Evolutionary conservation across 2,113 vertebrate genomes (phyloP), one percentile per base, ranked within the genome.

Genomic region (Phocoena phocoena): DNA sequence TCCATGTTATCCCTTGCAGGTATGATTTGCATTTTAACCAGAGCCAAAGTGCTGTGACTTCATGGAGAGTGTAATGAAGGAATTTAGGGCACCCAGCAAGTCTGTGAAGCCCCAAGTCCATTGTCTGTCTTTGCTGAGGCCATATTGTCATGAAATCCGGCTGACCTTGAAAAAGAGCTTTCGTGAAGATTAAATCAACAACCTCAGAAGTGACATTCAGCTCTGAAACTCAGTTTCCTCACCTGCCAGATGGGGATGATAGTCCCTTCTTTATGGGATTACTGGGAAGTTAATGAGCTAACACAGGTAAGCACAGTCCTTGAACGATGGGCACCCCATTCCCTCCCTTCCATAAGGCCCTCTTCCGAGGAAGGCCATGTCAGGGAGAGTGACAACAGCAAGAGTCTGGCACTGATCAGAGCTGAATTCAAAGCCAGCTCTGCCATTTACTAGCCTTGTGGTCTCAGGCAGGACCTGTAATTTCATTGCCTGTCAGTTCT

Each of bases 1-100:
- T 93, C 88, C 93, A 26, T 83, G 79, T 88, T 58, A 67, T 76
- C 85, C 96, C 85, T 97, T 92, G 93, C 96, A 96, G 96, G 81
- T 97, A 67, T 36, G 3, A 94, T 93, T 93, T 97, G 77, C 77
- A 93, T 96, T 91, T 95, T 90, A 94, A 90, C 70, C 85, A 71
- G 90, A 84, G 70, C 90, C 76, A 88, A 87, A 93, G 76, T 11
- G 36, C 87, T 38, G 60, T 20, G 76, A 47, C 90, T 88, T 76
- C 25, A 33, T 14, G 33, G 38, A 94, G 60, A 67, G 28, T 23
- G 14, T 82, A 71, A 94, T 77, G 81, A 90, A 81, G 80, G 94
- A 65, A 88, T 88, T 89, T n/a, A 47, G 77, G 80, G 76, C 70
- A 20, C 74, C 0, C 60, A 88, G 53, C 17, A 44, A 68, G 76